Base-by-base conservation (phyloP, 2,797 vertebrate genomes). In the Pelodytes ibericus region DNA sequence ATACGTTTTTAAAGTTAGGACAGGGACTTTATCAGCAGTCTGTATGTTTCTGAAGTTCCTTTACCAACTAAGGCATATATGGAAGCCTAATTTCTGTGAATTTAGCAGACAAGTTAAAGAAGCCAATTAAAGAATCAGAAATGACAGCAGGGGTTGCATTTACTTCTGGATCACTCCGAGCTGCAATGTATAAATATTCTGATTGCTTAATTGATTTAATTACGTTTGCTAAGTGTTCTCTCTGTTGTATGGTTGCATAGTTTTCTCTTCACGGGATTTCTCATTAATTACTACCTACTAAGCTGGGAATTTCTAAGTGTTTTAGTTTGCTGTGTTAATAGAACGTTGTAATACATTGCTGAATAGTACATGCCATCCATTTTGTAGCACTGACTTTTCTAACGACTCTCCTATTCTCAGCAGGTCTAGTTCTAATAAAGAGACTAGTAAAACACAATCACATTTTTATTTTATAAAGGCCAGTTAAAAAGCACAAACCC, bases 191-290 rank as follows among this genome's bases (percentile, higher is more conserved):
- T 74, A 74, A 66, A 66, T 67, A 67, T 36, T 67, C 36, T 66
- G 53, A 74, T 74, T 67, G 51, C 63, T 67, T 74, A 74, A 74
- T 74, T 74, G 72, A 44, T 47, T 66, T 74, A 74, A 66, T 74
- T 74, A 74, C 16, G 18, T 36, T 47, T 41, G 5, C 49, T 29
- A 30, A 44, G n/a, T 67, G 33, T 74, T 67, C 49, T 29, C 57
- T 26, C 53, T 44, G 33, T 60, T 63, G 25, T 9, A 51, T 15
- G 20, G 24, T 18, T 64, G 15, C 15, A 56, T 20, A 63, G 33
- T 64, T 53, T 53, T 30, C n/a, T 31, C 26, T 24, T 36, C 36
- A 30, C 16, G 31, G 4, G 30, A 65, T 58, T 65, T 18, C 7
- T 51, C 22, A n/a, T 33, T 56, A 68, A 53, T 53, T 53, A 5